Base-by-base conservation (phyloP, 2,113 vertebrate species). In the Mormoops blainvillei region DNA sequence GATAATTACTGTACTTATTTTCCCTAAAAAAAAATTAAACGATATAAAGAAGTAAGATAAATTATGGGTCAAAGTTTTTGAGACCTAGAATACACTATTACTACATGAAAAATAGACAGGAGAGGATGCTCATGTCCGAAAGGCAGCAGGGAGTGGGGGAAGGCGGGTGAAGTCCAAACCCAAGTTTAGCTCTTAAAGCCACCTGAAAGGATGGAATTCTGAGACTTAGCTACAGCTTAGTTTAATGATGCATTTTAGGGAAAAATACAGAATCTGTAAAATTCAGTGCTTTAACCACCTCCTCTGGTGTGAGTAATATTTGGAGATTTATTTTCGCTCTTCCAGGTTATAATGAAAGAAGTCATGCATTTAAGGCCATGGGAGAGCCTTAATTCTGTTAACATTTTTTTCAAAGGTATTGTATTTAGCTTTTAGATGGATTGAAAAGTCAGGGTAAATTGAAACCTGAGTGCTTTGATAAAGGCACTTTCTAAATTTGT, bases 281-380 rank as follows among this genome's bases (percentile, higher is more conserved):
- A 36, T 96, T 87, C 36, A 45, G 33, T n/a, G 31, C 88, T 90
- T 80, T 50, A 78, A 95, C 85, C 76, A 11, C 10, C 31, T 89
- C 84, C 48, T 95, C 33, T 85, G 28, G 4, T 2, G 20, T 84
- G 31, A 28, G 38, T 4, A 84, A 61, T 91, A 80, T 94, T 90
- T 84, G 88, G 54, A 91, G 56, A 84, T 41, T 93, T 88, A 74
- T 77, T 61, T 93, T 77, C 48, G 50, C 18, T 74, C 41, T 9
- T 56, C 56, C 7, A 82, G 68, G 16, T 80, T 61, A 45, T 85
- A 95, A 74, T 88, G 70, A 41, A 4, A 84, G 45, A 70, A 80
- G 31, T 36, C 19, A 68, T 15, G 9, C 16, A 84, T 63, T 91
- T 89, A 89, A 80, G 50, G 38, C 84, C 36, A 26, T 6, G 4